Conservation (phyloP, 2,113 vertebrate species). For the Trematomus loennbergii region DNA sequence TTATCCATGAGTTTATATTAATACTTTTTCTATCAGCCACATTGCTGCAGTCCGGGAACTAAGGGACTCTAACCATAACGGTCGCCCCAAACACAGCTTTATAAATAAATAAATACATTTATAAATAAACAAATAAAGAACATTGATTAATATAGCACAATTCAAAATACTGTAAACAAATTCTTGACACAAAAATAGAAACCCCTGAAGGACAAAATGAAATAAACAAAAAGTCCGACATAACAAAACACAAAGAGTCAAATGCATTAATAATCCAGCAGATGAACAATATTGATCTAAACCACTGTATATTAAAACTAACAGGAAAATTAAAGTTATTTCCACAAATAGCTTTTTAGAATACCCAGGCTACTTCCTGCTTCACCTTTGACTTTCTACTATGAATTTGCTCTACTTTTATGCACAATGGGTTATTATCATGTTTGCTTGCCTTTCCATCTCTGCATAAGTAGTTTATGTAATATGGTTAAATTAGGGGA, state of each 20-base stretch:
- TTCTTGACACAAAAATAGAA: too few species aligned
- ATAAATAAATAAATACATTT: too few species aligned
- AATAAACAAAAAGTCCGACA: too few species aligned
- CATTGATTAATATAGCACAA: too few species aligned
- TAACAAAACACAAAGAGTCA: too few species aligned
- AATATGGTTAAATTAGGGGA: slow-evolving; percentile 7
- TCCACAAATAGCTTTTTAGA: background rate
- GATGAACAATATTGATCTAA: background rate
- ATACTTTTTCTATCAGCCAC: background rate
- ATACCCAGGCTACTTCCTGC: slow-evolving; percentile 15
- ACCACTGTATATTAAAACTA: background rate
- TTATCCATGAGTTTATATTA: background rate
- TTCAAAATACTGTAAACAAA: too few species aligned
- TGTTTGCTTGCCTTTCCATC: background rate
- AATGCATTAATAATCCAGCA: background rate
- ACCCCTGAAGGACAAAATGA: too few species aligned
- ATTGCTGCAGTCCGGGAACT: background rate
- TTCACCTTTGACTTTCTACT: slow-evolving; percentile 1
- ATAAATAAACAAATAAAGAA: too few species aligned
- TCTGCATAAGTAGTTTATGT: slow-evolving; percentile 3
- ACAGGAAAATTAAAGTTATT: background rate
- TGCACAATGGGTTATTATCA: background rate
- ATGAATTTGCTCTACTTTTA: background rate
- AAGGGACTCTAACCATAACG: background rate
- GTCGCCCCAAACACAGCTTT: background rate